Base-by-base conservation (phyloP, 2,113 vertebrate species). In the Ancistrus triradiatus region DNA sequence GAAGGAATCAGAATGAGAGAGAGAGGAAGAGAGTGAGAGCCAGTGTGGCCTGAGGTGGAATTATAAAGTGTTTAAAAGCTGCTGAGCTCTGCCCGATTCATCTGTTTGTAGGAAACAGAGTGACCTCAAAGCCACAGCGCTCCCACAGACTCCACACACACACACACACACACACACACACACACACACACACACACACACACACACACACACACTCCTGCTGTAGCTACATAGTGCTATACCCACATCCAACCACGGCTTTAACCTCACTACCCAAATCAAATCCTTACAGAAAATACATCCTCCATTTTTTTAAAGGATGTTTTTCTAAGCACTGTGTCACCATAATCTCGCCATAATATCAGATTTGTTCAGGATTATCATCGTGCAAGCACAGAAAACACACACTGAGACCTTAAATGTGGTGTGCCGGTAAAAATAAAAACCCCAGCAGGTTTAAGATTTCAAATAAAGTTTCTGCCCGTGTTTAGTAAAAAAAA, bases 11-110 rank as follows among this genome's bases (percentile, higher is more conserved):
- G 35, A 38, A 25, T 13, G 19, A 8, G 11, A 25, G 10, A 3
- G 5, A n/a, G 25, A 47, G 27, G 8, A 6, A 21, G 8, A 40
- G 14, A 37, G 19, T 24, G 7, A 17, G 6, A 13, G 11, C 31
- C 15, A 47, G 47, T 35, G 47, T 51, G 60, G 48, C 22, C 33
- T 38, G 35, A 40, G 60, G 33, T 40, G 31, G 21, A 38, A 62
- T 37, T 40, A 63, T 50, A 63, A 59, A 59, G 56, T 59, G 56
- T 59, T 59, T 59, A 43, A 59, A 59, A 59, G 56, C 56, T 59
- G 56, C 56, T 59, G 38, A 59, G 56, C 38, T 59, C 38, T 42
- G 56, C 56, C 56, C 15, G 18, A 59, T 63, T 63, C 17, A 22
- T 19, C 47, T 63, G 28, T 43, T 33, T 25, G 35, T 22, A 63